Evolutionary conservation across 2,888 invertebrate genomes (phyloP).

Genomic region (Aporophyla lueneburgensis): DNA sequence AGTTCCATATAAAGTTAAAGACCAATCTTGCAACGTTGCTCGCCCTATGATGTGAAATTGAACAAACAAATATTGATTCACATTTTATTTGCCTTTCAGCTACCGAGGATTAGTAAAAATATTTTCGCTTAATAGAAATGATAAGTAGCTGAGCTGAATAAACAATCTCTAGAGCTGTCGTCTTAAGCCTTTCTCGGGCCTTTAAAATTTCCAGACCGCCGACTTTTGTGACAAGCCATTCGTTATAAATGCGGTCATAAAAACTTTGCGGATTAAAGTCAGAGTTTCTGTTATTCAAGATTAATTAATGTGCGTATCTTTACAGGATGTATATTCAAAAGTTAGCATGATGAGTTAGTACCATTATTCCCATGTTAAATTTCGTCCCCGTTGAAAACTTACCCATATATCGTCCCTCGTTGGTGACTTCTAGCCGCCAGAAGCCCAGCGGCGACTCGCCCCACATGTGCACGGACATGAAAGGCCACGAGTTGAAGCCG

Average conservation of each 20-base stretch:
- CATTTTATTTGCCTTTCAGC: constrained; percentile 42
- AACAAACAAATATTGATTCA: constrained; percentile 65
- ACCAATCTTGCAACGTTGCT: constrained; percentile 98
- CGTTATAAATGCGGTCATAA: constrained; percentile 60
- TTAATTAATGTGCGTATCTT: constrained; percentile 24
- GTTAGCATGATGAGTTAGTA: constrained; percentile 15
- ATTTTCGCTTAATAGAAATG: constrained; percentile 50
- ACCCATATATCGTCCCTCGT: constrained; percentile 97
- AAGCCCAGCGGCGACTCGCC: constrained; percentile 98
- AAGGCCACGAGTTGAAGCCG: constrained; percentile 99
- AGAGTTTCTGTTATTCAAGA: constrained; percentile 52
- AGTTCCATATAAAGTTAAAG: constrained; percentile 97
- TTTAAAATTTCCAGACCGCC: constrained; percentile 54
- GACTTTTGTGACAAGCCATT: constrained; percentile 64
- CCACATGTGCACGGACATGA: constrained; percentile 99
- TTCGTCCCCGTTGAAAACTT: constrained; percentile 74
- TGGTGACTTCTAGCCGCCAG: constrained; percentile 99
- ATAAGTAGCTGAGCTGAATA: constrained; percentile 55
- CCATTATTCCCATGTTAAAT: not conserved
- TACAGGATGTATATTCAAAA: constrained; percentile 15
- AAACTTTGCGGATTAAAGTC: constrained; percentile 61
- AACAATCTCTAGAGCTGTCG: constrained; percentile 55
- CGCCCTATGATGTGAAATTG: constrained; percentile 92
- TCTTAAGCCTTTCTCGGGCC: constrained; percentile 52
- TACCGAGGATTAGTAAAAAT: constrained; percentile 39